Base-by-base conservation (phyloP, 2,797 vertebrate genomes). In the Poeciliopsis gracilis region DNA sequence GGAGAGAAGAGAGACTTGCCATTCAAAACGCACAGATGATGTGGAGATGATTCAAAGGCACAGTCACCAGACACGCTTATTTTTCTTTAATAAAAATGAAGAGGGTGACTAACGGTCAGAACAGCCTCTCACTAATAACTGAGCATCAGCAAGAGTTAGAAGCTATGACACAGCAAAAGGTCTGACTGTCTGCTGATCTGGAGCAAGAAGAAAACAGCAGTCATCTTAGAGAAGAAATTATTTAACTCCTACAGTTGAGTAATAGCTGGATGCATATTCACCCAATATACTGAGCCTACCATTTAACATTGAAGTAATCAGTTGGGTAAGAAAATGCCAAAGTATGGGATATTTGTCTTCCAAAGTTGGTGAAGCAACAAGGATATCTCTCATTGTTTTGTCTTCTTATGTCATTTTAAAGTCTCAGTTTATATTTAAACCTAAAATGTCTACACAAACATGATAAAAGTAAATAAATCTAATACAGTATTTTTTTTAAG, bases 1-100 rank as follows among this genome's bases (percentile, higher is more conserved):
- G 55, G 59, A 81, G 81, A 82, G 69, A 67, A 71, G 11, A 82
- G 53, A 82, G 53, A 71, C 67, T 85, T 82, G 77, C 86, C 82
- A 81, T 77, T 90, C 86, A 89, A 59, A 74, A 36, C 20, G 5
- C 67, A 76, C 77, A 80, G 67, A 77, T 18, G 12, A 5, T 28
- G 67, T 71, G 67, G 8, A 70, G 85, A 69, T 20, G 9, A 75
- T 51, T 67, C 41, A 43, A 53, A 61, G 47, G 49, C 13, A 4
- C n/a, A 9, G 3, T 13, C 51, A 53, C 23, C 51, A 33, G 28
- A 43, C 16, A 13, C 0, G 20, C 47, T 73, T 79, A 1, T 59
- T 57, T 66, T 78, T 51, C 43, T 30, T 61, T 5, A 1, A 46
- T 3, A 45, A 41, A 46, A 46, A 46, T 33, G 9, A 36, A 23